phyloP scores from a whole-genome alignment of 2,113 vertebrate genomes.

The Oncorhynchus gorbuscha region DNA sequence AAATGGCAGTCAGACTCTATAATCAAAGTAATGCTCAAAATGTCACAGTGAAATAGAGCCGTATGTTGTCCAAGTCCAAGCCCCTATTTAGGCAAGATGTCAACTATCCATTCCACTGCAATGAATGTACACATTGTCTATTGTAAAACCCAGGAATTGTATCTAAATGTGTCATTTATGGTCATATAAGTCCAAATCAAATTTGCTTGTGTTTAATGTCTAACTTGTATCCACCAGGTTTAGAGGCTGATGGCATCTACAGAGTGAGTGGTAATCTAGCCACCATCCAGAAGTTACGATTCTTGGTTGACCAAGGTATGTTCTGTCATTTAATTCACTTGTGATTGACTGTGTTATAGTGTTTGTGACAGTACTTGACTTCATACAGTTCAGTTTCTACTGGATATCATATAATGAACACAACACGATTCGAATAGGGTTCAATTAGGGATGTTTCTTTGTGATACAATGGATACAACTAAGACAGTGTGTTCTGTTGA shows the following conservation, averaged over 20 bases:
- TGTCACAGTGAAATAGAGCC: conserved; percentile 45
- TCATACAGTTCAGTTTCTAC: background rate
- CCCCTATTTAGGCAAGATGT: conserved; percentile 45
- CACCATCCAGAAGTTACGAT: conserved; percentile 89
- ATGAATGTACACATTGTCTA: background rate
- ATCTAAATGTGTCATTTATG: background rate
- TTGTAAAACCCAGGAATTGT: background rate
- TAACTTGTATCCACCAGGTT: conserved; percentile 61
- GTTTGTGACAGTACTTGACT: too few relatives aligned
- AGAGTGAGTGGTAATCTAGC: conserved; percentile 90
- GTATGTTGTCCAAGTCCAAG: conserved; percentile 51
- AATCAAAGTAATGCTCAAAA: conserved; percentile 62
- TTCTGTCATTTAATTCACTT: background rate
- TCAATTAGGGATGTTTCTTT: background rate
- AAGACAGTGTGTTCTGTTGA: background rate
- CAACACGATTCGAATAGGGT: background rate
- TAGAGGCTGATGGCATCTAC: conserved; percentile 87
- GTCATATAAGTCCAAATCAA: background rate
- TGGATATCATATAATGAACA: background rate
- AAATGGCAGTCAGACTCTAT: conserved; percentile 65
- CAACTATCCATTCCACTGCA: conserved; percentile 15
- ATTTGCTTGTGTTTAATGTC: background rate
- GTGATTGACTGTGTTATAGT: background rate
- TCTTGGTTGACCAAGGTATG: conserved; percentile 87
- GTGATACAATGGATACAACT: background rate